Percentiles rank a stretch among this genome's conserved stretches.
Evolutionary conservation across 1,140 invertebrate species (phyloP).

Genomic region (Dendroctonus valens): DNA sequence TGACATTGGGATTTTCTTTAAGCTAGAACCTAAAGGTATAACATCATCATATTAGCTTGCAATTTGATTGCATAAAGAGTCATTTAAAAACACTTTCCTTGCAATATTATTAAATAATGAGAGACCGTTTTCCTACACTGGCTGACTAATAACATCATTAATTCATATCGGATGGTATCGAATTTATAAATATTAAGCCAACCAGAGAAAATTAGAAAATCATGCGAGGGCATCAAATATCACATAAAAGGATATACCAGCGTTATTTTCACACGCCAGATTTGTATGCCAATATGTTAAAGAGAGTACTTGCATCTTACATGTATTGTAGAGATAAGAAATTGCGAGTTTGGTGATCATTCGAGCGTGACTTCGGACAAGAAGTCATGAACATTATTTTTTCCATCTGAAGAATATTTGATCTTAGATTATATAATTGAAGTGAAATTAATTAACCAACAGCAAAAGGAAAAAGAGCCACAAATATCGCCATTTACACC

Average conservation of each 20-base stretch:
- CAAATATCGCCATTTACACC: no score
- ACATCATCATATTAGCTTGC: no score
- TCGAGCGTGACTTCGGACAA: slow-evolving; percentile 11
- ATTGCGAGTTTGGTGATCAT: slow-evolving; percentile 25
- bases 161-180: slow-evolving; percentile 18
- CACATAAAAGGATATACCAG: slow-evolving; percentile 25
- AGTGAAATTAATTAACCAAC: no score
- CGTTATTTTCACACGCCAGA: slow-evolving; percentile 25
- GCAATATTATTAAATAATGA: no score
- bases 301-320: slow-evolving; percentile 17
- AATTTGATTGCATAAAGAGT: no score
- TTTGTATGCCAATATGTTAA: slow-evolving; percentile 26
- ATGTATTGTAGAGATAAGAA: slow-evolving; percentile 18
- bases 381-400: slow-evolving; percentile 3
- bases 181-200: slow-evolving; percentile 3
- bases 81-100: no score
- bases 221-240: slow-evolving; percentile 21
- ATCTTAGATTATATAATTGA: no score
- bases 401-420: no score
- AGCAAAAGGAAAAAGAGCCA: no score
- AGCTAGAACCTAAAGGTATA: no score
- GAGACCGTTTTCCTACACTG: background rate
- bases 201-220: slow-evolving; percentile 28
- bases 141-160: slow-evolving; percentile 17
- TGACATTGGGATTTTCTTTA: no score